Base-by-base conservation (phyloP, 2,797 vertebrate genomes). In the Oceanodroma leucorhoa region DNA sequence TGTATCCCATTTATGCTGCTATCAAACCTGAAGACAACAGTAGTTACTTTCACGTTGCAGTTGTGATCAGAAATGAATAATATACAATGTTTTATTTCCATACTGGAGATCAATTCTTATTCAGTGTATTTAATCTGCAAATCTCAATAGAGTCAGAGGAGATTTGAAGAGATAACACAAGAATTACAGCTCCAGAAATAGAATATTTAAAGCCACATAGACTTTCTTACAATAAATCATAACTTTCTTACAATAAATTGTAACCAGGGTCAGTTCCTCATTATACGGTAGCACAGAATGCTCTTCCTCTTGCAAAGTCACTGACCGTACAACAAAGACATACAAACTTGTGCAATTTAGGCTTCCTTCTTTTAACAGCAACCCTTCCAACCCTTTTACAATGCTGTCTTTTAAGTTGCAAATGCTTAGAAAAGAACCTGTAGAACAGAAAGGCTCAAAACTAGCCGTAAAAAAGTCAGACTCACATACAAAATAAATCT, bases 301-400 rank as follows among this genome's bases (percentile, higher is more conserved):
- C 30, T 95, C 80, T 91, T 96, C 83, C 83, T 92, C 83, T 93
- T 95, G 84, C 78, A 45, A 95, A 97, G 81, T 95, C 90, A 96
- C 62, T 55, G 96, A 72, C 50, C 17, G 15, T 91, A 79, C 46
- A 83, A 96, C 20, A 32, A 91, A 53, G 36, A 93, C 30, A 53
- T 8, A 89, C 11, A 67, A 81, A 76, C 78, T 95, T 95, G 53
- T 15, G 34, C 60, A 97, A 96, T 92, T 91, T 66, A 92, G 62
- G 54, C 77, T 96, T 95, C 79, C 87, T 95, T 92, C 83, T 96
- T 95, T 94, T 72, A 94, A 90, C 45, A 85, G 83, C n/a, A 94
- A 86, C 46, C 70, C 55, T 95, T 95, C 24, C 69, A 92, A 90
- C 57, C 84, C 85, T 96, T 82, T 78, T 61, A 66, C 73, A 89